Conservation (phyloP, 2,888 invertebrate genomes). For the Malacosoma neustria region DNA sequence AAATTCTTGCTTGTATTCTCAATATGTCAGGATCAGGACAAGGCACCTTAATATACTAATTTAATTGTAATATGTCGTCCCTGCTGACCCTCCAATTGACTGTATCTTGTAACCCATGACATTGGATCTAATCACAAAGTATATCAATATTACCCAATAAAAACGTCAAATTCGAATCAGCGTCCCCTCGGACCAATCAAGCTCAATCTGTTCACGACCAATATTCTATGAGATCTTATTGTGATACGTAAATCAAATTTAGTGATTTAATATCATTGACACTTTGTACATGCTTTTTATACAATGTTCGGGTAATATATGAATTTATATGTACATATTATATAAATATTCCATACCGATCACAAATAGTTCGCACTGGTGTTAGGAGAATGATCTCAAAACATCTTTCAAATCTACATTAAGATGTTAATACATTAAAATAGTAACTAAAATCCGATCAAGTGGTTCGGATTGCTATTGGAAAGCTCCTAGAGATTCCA, state of each 20-base stretch:
- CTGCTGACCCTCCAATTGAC: constrained; percentile 39
- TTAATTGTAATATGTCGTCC: neutral
- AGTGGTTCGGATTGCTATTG: too few species aligned
- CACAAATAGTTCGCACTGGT: too few species aligned
- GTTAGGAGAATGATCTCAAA: too few species aligned
- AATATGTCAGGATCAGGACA: too few species aligned
- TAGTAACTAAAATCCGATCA: too few species aligned
- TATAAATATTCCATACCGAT: too few species aligned
- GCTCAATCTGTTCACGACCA: constrained; percentile 24
- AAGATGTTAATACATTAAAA: too few species aligned
- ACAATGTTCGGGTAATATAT: too few species aligned
- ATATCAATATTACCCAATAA: constrained; percentile 65
- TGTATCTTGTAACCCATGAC: constrained; percentile 35
- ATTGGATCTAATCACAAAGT: constrained; percentile 49
- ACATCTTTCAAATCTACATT: too few species aligned
- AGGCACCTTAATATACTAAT: neutral
- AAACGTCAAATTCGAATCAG: constrained; percentile 63
- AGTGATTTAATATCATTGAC: neutral
- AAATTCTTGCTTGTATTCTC: neutral
- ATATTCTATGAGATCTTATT: neutral
- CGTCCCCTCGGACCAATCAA: constrained; percentile 48
- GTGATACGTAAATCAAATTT: neutral
- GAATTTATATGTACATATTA: too few species aligned
- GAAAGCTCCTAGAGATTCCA: too few species aligned
- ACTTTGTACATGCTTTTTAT: too few species aligned